phyloP scores from a whole-genome alignment of 2,113 vertebrate species.

The Osmerus mordax region DNA sequence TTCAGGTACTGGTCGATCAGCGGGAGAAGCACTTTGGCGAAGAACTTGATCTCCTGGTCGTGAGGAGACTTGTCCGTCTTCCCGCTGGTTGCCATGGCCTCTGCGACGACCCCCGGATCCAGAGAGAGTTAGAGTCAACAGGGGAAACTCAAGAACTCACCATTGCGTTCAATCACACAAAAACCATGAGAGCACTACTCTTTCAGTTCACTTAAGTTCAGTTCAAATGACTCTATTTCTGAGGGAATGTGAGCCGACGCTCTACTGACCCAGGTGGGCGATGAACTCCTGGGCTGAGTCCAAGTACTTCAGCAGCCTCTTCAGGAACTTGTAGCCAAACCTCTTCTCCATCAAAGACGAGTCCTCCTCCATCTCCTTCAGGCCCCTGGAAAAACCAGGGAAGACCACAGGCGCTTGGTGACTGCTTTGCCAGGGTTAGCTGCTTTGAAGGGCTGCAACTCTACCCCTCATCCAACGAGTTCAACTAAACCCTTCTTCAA shows the following conservation, averaged over 20 bases:
- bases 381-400: slow-evolving; percentile 68
- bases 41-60: slow-evolving; percentile 98
- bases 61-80: slow-evolving; percentile 96
- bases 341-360: slow-evolving; percentile 95
- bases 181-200: not conserved
- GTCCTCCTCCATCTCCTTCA: slow-evolving; percentile 87
- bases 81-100: slow-evolving; percentile 93
- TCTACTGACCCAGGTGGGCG: slow-evolving; percentile 87
- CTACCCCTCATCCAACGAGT: not conserved
- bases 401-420: slow-evolving; percentile 1
- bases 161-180: not conserved
- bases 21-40: slow-evolving; percentile 94
- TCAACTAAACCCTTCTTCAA: no score
- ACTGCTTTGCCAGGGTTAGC: not conserved
- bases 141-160: not conserved
- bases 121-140: not conserved
- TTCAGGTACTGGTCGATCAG: slow-evolving; percentile 93
- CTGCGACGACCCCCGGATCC: slow-evolving; percentile 57
- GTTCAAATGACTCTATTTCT: no score
- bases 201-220: not conserved
- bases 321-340: slow-evolving; percentile 91
- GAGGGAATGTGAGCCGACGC: not conserved
- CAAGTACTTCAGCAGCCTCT: slow-evolving; percentile 88
- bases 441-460: not conserved
- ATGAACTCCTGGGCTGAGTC: slow-evolving; percentile 98